Base-by-base conservation (phyloP, 2,113 vertebrate species). In the Pyxicephalus adspersus region DNA sequence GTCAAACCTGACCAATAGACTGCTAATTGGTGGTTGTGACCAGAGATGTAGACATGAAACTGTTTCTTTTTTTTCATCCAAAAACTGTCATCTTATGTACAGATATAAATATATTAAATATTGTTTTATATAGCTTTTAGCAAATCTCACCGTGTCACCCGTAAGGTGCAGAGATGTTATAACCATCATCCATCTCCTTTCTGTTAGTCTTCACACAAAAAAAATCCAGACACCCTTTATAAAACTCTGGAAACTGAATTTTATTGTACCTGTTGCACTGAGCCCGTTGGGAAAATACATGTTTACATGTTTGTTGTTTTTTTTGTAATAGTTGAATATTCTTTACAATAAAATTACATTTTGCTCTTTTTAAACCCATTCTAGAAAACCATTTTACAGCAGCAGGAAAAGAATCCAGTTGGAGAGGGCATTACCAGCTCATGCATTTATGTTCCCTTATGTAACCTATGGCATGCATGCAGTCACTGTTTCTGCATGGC, bases 401-500 rank as follows among this genome's bases (percentile, higher is more conserved):
- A 11, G 55, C n/a, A 60, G 76, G 64, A 78, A 51, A 45, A 45
- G 55, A 61, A 71, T 60, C 66, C 66, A 51, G 23, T 34, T 66
- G 66, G 66, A 61, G 54, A 60, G 66, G 67, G 50, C 38, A 20
- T 78, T 17, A 72, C 78, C 78, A 73, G 54, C 67, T 81, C 78
- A 81, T 81, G 78, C 77, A 70, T 45, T 28, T 26, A 51, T 7
- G 23, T 50, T 38, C 55, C 58, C 19, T 63, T 80, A 51, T 54
- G 16, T 80, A 71, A 28, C 77, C 58, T 51, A 73, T 31, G 45
- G 68, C 78, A 81, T 81, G 68, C 78, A 81, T 81, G 78, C 78
- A 73, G 26, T 45, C 55, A 54, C 17, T n/a, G 25, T 34, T 54
- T 31, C 52, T 73, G 26, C 70, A 73, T 57, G 70, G 52, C 68